phyloP scores from a whole-genome alignment of 2,113 vertebrate genomes.

The Boleophthalmus pectinirostris region DNA sequence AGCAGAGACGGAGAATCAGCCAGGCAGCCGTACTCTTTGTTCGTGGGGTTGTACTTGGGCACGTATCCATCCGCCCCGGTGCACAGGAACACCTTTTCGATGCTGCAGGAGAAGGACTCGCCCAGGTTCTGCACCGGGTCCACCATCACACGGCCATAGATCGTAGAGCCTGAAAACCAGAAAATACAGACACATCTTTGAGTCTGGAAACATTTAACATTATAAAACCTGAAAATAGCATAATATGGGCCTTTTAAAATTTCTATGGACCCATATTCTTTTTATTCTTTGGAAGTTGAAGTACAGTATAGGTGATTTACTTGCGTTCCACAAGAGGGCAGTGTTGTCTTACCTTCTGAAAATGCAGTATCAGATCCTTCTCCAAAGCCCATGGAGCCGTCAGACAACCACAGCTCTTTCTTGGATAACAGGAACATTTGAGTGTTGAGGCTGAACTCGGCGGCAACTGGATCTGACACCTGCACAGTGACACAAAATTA shows the following conservation, averaged over 20 bases:
- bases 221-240: no score
- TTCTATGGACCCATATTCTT: no score
- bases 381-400: conserved; percentile 84
- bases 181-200: not conserved
- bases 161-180: conserved; percentile 65
- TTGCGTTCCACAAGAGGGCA: conserved; percentile 27
- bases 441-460: conserved; percentile 86
- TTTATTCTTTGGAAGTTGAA: not conserved
- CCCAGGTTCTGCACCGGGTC: conserved; percentile 83
- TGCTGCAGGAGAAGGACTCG: conserved; percentile 79
- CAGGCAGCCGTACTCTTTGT: conserved; percentile 76
- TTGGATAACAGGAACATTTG: conserved; percentile 85
- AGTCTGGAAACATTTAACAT: no score
- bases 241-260: no score
- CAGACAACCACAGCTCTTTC: conserved; percentile 82
- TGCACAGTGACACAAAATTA: conserved; percentile 32
- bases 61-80: conserved; percentile 78
- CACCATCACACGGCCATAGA: conserved; percentile 78
- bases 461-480: conserved; percentile 85
- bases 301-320: not conserved
- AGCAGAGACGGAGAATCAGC: conserved; percentile 79
- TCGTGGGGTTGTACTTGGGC: conserved; percentile 80
- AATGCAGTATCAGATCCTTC: conserved; percentile 81
- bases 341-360: conserved; percentile 75
- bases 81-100: conserved; percentile 83